Percentiles rank a stretch among this genome's conserved stretches.
These are phyloP conservation scores for Cavia porcellus DNA, from an alignment of 2,113 vertebrate genomes.

Conservation along the genomic window DNA sequence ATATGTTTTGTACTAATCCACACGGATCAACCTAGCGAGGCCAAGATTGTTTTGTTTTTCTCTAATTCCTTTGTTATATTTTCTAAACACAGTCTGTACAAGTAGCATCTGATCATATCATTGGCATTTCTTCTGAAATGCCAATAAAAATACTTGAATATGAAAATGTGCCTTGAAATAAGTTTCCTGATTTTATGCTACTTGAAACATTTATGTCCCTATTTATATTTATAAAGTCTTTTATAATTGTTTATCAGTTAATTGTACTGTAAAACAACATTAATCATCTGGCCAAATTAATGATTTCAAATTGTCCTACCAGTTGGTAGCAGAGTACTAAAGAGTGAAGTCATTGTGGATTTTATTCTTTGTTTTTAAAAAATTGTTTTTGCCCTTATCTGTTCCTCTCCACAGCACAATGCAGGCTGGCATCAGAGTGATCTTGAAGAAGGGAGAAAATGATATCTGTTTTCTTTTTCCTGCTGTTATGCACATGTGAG, in stretches of 20 bases:
- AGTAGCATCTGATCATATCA: conserved; percentile 56
- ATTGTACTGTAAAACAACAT: conserved; percentile 76
- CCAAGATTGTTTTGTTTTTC: conserved; percentile 18
- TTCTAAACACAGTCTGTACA: conserved; percentile 50
- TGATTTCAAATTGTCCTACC: conserved; percentile 69
- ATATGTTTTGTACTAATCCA: not conserved
- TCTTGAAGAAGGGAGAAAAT: not conserved
- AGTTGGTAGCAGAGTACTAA: conserved; percentile 63
- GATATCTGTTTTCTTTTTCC: not conserved
- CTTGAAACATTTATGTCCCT: conserved; percentile 74
- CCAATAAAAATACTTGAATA: conserved; percentile 67
- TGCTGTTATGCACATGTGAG: not conserved
- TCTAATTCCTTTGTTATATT: conserved; percentile 18
- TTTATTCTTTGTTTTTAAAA: conserved; percentile 36
- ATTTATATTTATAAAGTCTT: conserved; percentile 75
- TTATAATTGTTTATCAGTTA: conserved; percentile 76
- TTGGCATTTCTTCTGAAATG: conserved; percentile 63
- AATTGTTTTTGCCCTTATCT: not conserved
- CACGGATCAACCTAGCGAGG: not conserved
- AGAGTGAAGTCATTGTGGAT: conserved; percentile 51
- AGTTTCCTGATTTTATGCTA: conserved; percentile 59
- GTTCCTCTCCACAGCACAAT: not conserved
- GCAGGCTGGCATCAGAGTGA: not conserved
- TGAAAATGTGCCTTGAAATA: conserved; percentile 71
- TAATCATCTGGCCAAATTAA: conserved; percentile 75